Percentiles rank a stretch among this genome's conserved stretches.
These are phyloP conservation scores for Peromyscus melanophrys DNA, from an alignment of 2,797 vertebrate species.

Conservation along the genomic window DNA sequence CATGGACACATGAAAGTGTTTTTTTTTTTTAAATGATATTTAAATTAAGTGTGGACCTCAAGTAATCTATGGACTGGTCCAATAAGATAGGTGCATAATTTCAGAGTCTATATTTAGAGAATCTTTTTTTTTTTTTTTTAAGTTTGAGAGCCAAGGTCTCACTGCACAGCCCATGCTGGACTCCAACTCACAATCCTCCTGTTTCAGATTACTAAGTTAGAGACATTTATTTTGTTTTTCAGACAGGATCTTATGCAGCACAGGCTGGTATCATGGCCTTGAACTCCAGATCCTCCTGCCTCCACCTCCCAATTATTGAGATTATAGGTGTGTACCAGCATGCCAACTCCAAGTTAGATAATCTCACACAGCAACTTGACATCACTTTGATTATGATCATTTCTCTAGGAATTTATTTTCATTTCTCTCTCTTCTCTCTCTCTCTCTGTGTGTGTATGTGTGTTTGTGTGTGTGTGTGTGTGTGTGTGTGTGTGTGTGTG, in stretches of 20 bases:
- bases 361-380: not conserved
- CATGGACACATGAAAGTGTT: not conserved
- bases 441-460: not conserved
- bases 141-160: not conserved
- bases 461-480: not conserved
- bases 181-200: not conserved
- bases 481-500: not conserved
- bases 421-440: not conserved
- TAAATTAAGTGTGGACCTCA: not conserved
- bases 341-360: not conserved
- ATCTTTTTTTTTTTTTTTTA: not conserved
- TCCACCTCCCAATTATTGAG: not conserved
- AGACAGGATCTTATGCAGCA: not conserved
- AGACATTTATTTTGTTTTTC: not conserved
- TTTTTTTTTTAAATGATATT: not conserved
- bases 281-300: not conserved
- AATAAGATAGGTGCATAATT: constrained; percentile 13
- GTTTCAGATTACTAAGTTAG: not conserved
- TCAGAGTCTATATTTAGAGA: constrained; percentile 37
- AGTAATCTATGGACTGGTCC: not conserved
- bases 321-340: not conserved
- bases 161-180: not conserved
- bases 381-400: not conserved
- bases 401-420: constrained; percentile 6
- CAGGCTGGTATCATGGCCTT: not conserved